Percentiles rank a stretch among this genome's conserved stretches.
Conservation (phyloP, 1,140 invertebrate species). For the Catajapyx aquilonaris region DNA sequence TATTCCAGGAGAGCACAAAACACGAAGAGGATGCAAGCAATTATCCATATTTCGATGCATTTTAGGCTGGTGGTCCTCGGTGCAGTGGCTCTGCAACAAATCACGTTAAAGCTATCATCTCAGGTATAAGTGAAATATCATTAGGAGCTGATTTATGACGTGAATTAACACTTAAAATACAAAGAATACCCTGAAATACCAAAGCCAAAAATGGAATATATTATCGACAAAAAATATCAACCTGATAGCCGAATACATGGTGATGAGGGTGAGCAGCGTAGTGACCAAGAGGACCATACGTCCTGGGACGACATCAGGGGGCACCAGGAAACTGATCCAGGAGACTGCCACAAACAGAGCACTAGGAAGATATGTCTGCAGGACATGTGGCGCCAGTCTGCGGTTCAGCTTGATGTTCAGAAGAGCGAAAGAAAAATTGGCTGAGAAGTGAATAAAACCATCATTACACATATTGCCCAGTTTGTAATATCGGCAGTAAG, state of each 20-base stretch:
- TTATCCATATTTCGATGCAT: constrained; percentile 25
- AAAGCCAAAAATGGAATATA: not conserved
- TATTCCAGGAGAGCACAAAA: constrained; percentile 26
- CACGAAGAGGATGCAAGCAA: constrained; percentile 25
- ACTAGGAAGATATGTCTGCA: constrained; percentile 16
- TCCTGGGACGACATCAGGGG: constrained; percentile 14
- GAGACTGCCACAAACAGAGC: constrained; percentile 16
- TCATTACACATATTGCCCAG: too few relatives aligned
- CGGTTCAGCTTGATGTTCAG: too few relatives aligned
- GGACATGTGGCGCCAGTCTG: constrained; percentile 11
- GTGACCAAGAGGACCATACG: constrained; percentile 14
- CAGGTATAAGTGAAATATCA: not conserved
- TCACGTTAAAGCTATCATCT: not conserved
- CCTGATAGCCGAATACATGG: constrained; percentile 13
- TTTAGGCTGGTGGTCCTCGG: constrained; percentile 16
- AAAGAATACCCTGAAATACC: not conserved
- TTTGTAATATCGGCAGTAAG: too few relatives aligned
- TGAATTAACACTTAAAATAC: not conserved
- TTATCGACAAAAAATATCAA: constrained; percentile 6
- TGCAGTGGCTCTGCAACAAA: constrained; percentile 8
- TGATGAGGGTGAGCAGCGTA: constrained; percentile 12
- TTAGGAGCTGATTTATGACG: not conserved
- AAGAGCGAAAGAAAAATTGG: too few relatives aligned
- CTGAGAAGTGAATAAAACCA: too few relatives aligned
- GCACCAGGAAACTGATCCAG: constrained; percentile 17